A percentile compares a stretch with the other conserved stretches of the same genome.
These are phyloP conservation scores for Glyphotaelius pellucidus DNA, from an alignment of 2,888 invertebrate species.

Conservation along the genomic window DNA sequence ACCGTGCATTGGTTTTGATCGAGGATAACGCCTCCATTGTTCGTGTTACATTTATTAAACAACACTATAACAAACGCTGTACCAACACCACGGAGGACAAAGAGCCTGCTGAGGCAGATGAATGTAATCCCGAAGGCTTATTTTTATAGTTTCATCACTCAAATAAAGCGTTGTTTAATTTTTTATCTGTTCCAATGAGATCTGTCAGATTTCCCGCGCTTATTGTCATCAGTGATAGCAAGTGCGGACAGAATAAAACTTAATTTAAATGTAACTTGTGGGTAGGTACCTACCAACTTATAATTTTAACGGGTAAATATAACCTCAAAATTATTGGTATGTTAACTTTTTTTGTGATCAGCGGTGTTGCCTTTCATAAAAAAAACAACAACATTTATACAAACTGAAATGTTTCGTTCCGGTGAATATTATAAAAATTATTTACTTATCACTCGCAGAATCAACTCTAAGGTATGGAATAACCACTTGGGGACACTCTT, in stretches of 20 bases:
- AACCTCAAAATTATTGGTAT: not conserved
- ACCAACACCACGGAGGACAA: constrained; percentile 30
- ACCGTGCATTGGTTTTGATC: constrained; percentile 36
- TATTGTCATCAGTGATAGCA: not conserved
- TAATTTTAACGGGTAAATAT: not conserved
- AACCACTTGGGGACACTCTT: too few relatives aligned
- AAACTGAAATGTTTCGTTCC: too few relatives aligned
- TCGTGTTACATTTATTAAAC: constrained; percentile 49
- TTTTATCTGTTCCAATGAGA: not conserved
- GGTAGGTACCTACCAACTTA: not conserved
- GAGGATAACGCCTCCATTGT: constrained; percentile 42
- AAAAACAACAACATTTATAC: too few relatives aligned
- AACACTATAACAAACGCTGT: constrained; percentile 12
- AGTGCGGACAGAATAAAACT: not conserved
- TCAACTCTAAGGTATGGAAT: too few relatives aligned
- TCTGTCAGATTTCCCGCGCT: constrained; percentile 39
- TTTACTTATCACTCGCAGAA: too few relatives aligned
- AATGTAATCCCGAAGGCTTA: not conserved
- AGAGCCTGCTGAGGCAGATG: not conserved
- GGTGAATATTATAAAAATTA: too few relatives aligned
- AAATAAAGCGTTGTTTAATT: not conserved
- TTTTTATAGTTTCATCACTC: constrained; percentile 5
- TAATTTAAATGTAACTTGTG: not conserved
- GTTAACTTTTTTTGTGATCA: not conserved
- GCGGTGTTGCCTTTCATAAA: too few relatives aligned